Evolutionary conservation across 2,888 invertebrate genomes (phyloP).

Genomic region (Bedellia somnulentella): DNA sequence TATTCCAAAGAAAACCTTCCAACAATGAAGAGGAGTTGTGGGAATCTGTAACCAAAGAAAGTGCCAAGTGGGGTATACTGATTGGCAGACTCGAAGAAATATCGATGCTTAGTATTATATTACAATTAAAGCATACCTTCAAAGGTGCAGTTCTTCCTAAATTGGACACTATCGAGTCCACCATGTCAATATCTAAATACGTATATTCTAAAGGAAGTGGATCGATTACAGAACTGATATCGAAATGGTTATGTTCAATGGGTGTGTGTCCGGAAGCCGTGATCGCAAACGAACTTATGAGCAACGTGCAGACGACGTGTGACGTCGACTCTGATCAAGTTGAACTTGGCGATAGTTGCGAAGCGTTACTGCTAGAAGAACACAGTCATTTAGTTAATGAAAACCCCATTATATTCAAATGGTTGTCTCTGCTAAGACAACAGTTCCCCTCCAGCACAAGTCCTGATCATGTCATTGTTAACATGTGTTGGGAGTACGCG

Average conservation of each 20-base stretch:
- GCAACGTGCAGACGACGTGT: constrained; percentile 10
- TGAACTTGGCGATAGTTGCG: constrained; percentile 22
- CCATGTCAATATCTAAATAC: constrained; percentile 68
- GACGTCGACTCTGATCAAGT: constrained; percentile 9
- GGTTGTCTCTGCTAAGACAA: constrained; percentile 65
- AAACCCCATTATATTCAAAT: constrained; percentile 59
- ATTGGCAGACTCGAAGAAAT: constrained; percentile 89
- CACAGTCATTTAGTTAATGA: constrained; percentile 31
- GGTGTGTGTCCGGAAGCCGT: constrained; percentile 69
- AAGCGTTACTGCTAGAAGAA: constrained; percentile 32
- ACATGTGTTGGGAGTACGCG: constrained; percentile 91
- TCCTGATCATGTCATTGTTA: constrained; percentile 76
- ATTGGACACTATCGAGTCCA: constrained; percentile 54
- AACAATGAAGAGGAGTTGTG: constrained; percentile 71
- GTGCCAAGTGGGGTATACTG: constrained; percentile 83
- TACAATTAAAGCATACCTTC: constrained; percentile 51
- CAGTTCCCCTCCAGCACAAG: constrained; percentile 88
- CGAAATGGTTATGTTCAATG: constrained; percentile 80
- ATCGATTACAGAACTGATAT: constrained; percentile 85
- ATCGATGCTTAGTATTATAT: constrained; percentile 73
- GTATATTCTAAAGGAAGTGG: constrained; percentile 71
- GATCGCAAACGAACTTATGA: constrained; percentile 52
- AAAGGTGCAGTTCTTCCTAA: constrained; percentile 47
- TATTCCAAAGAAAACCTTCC: constrained; percentile 34
- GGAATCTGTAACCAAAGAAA: constrained; percentile 84